Base-by-base conservation (phyloP, 2,888 invertebrate genomes). In the Folsomia candida region DNA sequence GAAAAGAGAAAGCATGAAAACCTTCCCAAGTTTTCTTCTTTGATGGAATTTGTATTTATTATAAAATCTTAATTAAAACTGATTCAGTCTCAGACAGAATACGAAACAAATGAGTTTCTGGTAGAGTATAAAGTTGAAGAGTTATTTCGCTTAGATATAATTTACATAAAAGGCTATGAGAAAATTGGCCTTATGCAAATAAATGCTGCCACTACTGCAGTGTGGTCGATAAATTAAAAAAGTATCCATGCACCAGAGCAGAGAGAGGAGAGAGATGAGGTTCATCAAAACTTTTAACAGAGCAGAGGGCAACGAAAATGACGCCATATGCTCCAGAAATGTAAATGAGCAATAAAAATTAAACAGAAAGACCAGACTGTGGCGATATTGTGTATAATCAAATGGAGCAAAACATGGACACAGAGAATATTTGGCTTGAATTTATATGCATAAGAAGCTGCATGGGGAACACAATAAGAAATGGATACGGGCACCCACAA, bases 321-420 rank as follows among this genome's bases (percentile, higher is more conserved):
- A 64, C 51, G 63, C 63, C 63, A 64, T 64, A 64, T 64, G 63
- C 51, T 51, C 29, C 51, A 29, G 22, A 64, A 64, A 64, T 64
- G 18, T 25, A 64, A 64, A 64, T 64, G 63, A 64, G 63, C 63
- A 29, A 51, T 64, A 64, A 37, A 64, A 64, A 64, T 37, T 64
- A 54, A 54, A 20, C 54, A 54, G 54, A 22, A 54, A 54, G 22
- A 37, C 6, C 37, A 4, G 37, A 37, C n/a, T n/a, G n/a, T n/a
- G n/a, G n/a, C n/a, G n/a, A n/a, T n/a, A n/a, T n/a, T n/a, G n/a
- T n/a, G n/a, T n/a, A n/a, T n/a, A n/a, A n/a, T n/a, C n/a, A n/a
- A n/a, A n/a, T n/a, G n/a, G n/a, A n/a, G 14, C 37, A 37, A 14
- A 37, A 37, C 37, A 37, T 37, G 37, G 37, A 37, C 37, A 37